Evolutionary conservation across 2,797 vertebrate species (phyloP).

Genomic region (Coluber constrictor): DNA sequence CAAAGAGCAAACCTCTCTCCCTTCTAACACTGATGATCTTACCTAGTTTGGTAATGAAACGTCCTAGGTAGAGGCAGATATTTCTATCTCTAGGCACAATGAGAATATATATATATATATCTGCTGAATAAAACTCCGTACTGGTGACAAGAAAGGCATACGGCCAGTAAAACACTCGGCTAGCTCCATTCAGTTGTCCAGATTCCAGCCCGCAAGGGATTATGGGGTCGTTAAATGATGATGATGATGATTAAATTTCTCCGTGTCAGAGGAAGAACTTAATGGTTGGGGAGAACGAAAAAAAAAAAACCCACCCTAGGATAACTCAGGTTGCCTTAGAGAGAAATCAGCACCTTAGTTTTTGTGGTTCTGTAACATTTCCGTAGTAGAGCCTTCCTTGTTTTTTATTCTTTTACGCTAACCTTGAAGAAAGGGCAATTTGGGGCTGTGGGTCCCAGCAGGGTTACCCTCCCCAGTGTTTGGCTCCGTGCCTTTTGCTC

Average conservation of each 20-base stretch:
- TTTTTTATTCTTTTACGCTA: neutral
- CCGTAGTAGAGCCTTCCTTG: constrained; percentile 6
- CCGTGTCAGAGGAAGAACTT: neutral
- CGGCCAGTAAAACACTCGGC: no score
- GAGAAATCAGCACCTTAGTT: neutral
- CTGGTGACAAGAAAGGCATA: no score
- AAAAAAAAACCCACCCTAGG: neutral
- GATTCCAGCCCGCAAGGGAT: no score
- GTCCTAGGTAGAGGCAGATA: no score
- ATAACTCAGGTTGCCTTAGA: neutral
- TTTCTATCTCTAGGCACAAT: no score
- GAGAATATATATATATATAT: no score
- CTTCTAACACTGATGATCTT: no score
- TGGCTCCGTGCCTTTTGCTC: constrained; percentile 22
- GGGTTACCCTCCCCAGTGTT: constrained; percentile 40
- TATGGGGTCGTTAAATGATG: no score
- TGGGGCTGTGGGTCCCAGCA: constrained; percentile 36
- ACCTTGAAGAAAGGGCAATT: constrained; percentile 21
- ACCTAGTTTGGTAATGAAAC: no score
- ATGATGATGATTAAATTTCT: neutral
- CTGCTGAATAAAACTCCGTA: no score
- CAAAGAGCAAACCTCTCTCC: no score
- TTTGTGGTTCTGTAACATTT: neutral
- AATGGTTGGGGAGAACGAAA: neutral
- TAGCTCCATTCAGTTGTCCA: no score